Evolutionary conservation across 2,113 vertebrate species (phyloP).

Genomic region (Albula glossodonta): DNA sequence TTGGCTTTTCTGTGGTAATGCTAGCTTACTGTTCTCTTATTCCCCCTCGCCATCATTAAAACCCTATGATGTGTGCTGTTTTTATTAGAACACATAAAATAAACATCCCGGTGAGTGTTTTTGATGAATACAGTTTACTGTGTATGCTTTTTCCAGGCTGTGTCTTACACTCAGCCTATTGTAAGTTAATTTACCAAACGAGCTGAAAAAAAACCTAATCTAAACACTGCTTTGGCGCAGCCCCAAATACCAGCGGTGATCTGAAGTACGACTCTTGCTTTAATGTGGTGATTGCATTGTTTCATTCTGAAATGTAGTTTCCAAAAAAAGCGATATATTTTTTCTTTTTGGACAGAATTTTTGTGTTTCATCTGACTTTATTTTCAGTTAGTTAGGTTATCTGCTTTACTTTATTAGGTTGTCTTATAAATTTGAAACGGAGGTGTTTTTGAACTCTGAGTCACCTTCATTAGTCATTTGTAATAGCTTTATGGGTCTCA

Average conservation of each 20-base stretch:
- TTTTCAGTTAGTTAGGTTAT: constrained; percentile 58
- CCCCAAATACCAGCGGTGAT: constrained; percentile 65
- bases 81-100: constrained; percentile 67
- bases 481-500: constrained; percentile 25
- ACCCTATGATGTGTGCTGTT: constrained; percentile 51
- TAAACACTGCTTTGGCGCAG: constrained; percentile 68
- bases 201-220: constrained; percentile 58
- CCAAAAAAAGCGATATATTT: constrained; percentile 62
- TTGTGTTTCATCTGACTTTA: constrained; percentile 59
- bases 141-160: constrained; percentile 68
- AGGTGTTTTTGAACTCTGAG: constrained; percentile 39
- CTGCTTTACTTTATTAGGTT: constrained; percentile 41
- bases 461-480: constrained; percentile 39
- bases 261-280: constrained; percentile 64
- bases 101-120: constrained; percentile 71
- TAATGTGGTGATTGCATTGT: constrained; percentile 74
- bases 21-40: constrained; percentile 52
- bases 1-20: constrained; percentile 19
- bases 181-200: constrained; percentile 72
- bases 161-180: constrained; percentile 70
- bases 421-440: constrained; percentile 32
- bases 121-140: constrained; percentile 74
- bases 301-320: constrained; percentile 66
- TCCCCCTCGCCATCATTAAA: constrained; percentile 62
- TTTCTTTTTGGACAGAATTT: constrained; percentile 55